Evolutionary conservation across 2,797 vertebrate genomes (phyloP), one percentile per base, ranked within the genome.

Genomic region (Anabacerthia variegaticeps): DNA sequence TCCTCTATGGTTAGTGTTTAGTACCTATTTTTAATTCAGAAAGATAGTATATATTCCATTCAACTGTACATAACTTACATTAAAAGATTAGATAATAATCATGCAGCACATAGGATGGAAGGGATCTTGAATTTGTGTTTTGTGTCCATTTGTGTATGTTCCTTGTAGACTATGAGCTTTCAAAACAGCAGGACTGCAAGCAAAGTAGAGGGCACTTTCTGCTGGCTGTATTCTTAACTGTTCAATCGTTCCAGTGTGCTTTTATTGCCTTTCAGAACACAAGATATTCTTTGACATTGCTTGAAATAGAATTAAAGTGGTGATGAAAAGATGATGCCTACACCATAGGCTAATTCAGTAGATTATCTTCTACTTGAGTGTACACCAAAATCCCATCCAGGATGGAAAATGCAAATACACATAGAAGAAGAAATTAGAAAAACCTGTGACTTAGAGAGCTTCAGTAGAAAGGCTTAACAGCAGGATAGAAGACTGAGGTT

Each of bases 391-490:
- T 48, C 23, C 14, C 34, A 52, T 21, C 19, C 23, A 49, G 30
- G 23, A 55, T 23, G 26, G 30, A 85, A 92, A 85, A 81, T 49
- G 10, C 6, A 67, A 82, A 41, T 48, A 63, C 10, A 63, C 4
- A 36, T 3, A 37, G 32, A 87, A 69, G 14, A n/a, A 66, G 8
- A 69, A 71, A 72, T 49, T 36, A 80, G 27, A 22, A 34, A 83
- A 79, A 14, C 6, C 12, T 0, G 0, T 48, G n/a, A 63, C 12
- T 30, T 82, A 16, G 1, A 9, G 3, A 2, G 48, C 10, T 19
- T 66, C 14, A 20, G 8, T 12, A 79, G 24, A 74, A 52, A 9
- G 39, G 24, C 12, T 79, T 54, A 55, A n/a, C 6, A 30, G 32
- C 36, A 83, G 63, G 32, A 65, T 22, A 49, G n/a, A 71, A 77